phyloP scores from a whole-genome alignment of 2,113 vertebrate species.

The Antigone vipio region DNA sequence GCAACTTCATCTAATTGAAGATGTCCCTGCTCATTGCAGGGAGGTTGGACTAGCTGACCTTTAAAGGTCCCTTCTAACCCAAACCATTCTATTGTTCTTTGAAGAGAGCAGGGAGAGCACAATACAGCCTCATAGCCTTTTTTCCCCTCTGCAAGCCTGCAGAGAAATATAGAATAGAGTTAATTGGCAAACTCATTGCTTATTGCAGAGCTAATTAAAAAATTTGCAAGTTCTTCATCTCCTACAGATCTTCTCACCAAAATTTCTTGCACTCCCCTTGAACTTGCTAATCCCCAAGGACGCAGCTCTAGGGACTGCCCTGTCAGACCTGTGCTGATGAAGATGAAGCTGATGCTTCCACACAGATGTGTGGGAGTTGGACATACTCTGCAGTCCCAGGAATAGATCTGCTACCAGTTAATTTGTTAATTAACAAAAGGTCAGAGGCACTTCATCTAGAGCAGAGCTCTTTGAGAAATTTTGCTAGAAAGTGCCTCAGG shows the following conservation, averaged over 20 bases:
- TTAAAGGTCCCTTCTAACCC: background rate
- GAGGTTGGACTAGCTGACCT: background rate
- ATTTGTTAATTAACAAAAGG: background rate
- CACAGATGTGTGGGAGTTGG: background rate
- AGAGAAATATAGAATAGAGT: background rate
- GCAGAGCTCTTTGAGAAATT: background rate
- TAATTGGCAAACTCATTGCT: background rate
- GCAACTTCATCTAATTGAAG: background rate
- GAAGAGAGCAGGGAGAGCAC: background rate
- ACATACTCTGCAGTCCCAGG: background rate
- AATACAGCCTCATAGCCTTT: background rate
- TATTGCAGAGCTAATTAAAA: background rate
- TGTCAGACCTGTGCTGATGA: background rate
- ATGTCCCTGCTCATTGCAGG: background rate
- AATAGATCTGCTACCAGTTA: background rate
- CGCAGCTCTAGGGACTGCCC: background rate
- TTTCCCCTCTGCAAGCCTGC: background rate
- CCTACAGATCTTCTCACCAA: background rate
- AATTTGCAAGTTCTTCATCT: background rate
- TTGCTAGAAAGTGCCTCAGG: background rate
- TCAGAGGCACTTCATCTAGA: background rate
- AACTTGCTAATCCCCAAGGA: background rate
- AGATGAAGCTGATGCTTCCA: background rate
- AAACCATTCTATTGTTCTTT: too few relatives aligned
- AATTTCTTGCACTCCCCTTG: background rate